Base-by-base conservation (phyloP, 2,113 vertebrate species). In the Rhinoderma darwinii region DNA sequence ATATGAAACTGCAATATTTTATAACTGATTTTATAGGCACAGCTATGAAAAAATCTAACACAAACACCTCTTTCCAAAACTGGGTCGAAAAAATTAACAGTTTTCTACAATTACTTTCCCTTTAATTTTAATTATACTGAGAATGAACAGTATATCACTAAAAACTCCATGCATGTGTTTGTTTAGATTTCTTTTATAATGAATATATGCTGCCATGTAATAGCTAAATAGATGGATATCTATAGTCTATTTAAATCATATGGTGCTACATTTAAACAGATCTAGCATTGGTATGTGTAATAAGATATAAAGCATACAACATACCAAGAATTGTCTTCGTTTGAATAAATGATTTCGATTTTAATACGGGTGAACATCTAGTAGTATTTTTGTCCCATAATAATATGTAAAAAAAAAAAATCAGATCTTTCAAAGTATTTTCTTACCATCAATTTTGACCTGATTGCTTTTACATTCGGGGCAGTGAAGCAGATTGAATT, bases 371-470 rank as follows among this genome's bases (percentile, higher is more conserved):
- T 68, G 39, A 43, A 25, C 25, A 3, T 74, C 22, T 74, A 32
- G 15, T 4, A 12, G 5, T 77, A 30, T 32, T 20, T 4, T 0
- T n/a, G 9, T 25, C 9, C 15, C 20, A 43, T 73, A 47, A 76
- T 47, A 27, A n/a, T 74, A 43, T 14, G 25, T 75, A 27, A 25
- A 43, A 51, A 43, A 77, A n/a, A n/a, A n/a, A n/a, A n/a, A n/a
- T n/a, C n/a, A 37, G 82, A 20, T 2, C 68, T 61, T 14, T 78
- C 43, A 83, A 41, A 86, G 22, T 80, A 74, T 35, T 74, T 82
- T 87, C 89, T 63, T 93, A 93, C 91, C 90, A 50, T 93, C 89
- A 27, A 90, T 93, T 91, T 93, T 93, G 56, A 93, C 89, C 88
- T 92, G 89, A 76, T 91, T 89, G 35, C 3, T 89, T 88, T 72